phyloP scores from a whole-genome alignment of 2,888 invertebrate genomes.

The Orthosia cruda region DNA sequence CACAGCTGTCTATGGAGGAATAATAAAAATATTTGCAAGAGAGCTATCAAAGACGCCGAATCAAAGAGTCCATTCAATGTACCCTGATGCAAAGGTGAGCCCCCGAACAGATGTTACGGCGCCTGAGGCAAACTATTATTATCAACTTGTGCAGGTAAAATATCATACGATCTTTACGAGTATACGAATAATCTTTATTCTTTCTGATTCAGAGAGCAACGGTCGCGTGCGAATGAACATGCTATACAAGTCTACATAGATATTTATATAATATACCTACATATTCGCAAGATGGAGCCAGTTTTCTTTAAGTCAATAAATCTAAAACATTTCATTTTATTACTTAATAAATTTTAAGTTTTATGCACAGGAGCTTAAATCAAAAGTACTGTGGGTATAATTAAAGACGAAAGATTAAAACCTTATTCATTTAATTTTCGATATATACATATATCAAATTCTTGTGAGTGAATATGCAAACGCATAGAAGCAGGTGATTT shows the following conservation, averaged over 20 bases:
- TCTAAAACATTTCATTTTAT: constrained; percentile 4
- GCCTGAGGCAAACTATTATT: constrained; percentile 79
- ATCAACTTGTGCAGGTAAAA: constrained; percentile 82
- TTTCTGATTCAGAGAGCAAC: constrained; percentile 68
- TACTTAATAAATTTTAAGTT: constrained; percentile 12
- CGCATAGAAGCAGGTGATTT: not conserved
- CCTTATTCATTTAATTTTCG: not conserved
- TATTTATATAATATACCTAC: constrained; percentile 8
- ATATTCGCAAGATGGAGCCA: not conserved
- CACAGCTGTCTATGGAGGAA: constrained; percentile 66
- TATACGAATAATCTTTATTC: constrained; percentile 48
- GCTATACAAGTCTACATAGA: constrained; percentile 6
- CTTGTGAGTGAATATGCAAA: not conserved
- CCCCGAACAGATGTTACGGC: constrained; percentile 84
- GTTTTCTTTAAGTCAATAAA: constrained; percentile 23
- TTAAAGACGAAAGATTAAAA: not conserved
- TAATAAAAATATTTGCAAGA: constrained; percentile 61
- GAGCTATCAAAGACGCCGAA: constrained; percentile 75
- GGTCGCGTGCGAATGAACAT: constrained; percentile 55
- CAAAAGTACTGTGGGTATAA: not conserved
- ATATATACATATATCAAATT: no score
- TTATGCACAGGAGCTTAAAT: not conserved
- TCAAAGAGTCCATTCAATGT: constrained; percentile 76
- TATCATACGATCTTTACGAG: constrained; percentile 75
- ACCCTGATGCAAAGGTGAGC: constrained; percentile 76